phyloP scores from a whole-genome alignment of 1,140 invertebrate species.

The Bombyx mandarina region DNA sequence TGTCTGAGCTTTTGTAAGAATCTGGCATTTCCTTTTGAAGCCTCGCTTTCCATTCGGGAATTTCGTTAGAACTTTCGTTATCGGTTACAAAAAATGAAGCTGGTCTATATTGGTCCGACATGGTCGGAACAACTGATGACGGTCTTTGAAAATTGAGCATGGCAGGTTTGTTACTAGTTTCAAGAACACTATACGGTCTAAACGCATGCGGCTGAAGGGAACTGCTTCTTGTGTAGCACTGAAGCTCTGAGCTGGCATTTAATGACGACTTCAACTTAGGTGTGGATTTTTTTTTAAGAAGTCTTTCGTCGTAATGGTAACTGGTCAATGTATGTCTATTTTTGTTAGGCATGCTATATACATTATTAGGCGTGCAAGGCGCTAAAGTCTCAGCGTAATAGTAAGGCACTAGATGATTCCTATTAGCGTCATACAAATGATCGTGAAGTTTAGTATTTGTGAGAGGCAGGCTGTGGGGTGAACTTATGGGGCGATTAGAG shows the following conservation, averaged over 20 bases:
- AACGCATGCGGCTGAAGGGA: slow-evolving; percentile 28
- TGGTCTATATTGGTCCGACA: slow-evolving; percentile 49
- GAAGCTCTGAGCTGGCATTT: slow-evolving; percentile 35
- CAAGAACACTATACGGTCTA: slow-evolving; percentile 57
- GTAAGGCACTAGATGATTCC: slow-evolving; percentile 63
- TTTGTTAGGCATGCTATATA: slow-evolving; percentile 46
- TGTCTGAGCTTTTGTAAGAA: slow-evolving; percentile 34
- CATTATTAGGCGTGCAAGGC: slow-evolving; percentile 53
- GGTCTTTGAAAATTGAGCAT: slow-evolving; percentile 43
- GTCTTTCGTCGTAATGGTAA: slow-evolving; percentile 46
- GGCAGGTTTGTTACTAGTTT: slow-evolving; percentile 43
- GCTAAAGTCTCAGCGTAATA: slow-evolving; percentile 61
- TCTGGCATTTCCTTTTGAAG: slow-evolving; percentile 45
- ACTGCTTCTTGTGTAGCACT: slow-evolving; percentile 33
- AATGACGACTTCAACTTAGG: slow-evolving; percentile 32
- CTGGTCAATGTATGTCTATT: slow-evolving; percentile 43
- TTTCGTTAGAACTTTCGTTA: slow-evolving; percentile 37
- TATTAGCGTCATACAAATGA: slow-evolving; percentile 58
- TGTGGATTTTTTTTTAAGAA: slow-evolving; percentile 32
- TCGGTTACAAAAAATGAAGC: slow-evolving; percentile 52
- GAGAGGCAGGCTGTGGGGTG: slow-evolving; percentile 36
- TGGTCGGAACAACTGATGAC: slow-evolving; percentile 43
- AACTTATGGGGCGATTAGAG: slow-evolving; percentile 36
- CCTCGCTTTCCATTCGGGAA: slow-evolving; percentile 48
- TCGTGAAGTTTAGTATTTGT: slow-evolving; percentile 42